Evolutionary conservation across 2,797 vertebrate genomes (phyloP).

Genomic region (Neomorphus geoffroyi): DNA sequence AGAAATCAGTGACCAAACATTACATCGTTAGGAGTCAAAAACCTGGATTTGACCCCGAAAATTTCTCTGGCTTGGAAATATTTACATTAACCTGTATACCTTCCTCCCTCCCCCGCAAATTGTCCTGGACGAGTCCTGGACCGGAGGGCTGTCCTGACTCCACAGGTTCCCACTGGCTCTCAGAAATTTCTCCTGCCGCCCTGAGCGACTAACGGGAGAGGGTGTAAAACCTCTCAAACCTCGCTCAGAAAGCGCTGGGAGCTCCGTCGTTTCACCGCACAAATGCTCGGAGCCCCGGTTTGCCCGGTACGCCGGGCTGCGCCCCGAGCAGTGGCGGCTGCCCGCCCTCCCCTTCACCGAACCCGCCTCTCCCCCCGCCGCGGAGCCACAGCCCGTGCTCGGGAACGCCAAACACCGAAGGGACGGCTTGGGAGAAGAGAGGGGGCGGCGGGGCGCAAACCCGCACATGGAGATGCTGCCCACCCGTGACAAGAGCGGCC

Average conservation of each 20-base stretch:
- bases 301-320: too few relatives aligned
- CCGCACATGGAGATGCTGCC: neutral
- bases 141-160: neutral
- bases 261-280: neutral
- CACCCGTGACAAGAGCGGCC: neutral
- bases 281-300: too few relatives aligned
- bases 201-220: neutral
- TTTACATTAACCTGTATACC: neutral
- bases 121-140: neutral
- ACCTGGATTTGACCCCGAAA: neutral
- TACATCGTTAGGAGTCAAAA: neutral
- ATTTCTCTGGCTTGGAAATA: neutral
- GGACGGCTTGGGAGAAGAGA: too few relatives aligned
- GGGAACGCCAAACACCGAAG: neutral
- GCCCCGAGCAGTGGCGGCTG: neutral
- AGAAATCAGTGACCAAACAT: neutral
- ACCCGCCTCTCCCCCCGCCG: too few relatives aligned
- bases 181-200: neutral
- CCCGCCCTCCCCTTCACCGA: too few relatives aligned
- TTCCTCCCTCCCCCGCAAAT: too few relatives aligned
- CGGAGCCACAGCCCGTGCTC: neutral
- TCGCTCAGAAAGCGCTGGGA: neutral
- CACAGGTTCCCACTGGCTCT: neutral
- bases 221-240: accelerated
- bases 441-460: neutral